Evolutionary conservation across 1,140 invertebrate genomes (phyloP).

Genomic region (Scylla paramamosain): DNA sequence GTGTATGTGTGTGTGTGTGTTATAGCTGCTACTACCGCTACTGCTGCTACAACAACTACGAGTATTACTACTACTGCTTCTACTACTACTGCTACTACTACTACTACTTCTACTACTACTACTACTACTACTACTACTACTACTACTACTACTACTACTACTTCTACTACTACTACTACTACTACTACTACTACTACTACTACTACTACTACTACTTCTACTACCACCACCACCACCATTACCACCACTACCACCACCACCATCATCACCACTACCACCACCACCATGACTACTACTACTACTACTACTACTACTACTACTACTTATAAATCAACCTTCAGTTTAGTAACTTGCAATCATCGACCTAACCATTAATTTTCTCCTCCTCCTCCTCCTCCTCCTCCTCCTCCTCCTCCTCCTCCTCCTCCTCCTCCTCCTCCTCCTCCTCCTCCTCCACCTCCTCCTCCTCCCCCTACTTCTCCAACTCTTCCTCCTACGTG

Average conservation of each 20-base stretch:
- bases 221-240: not conserved
- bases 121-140: not conserved
- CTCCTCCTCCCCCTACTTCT: too few relatives aligned
- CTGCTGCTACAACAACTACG: too few relatives aligned
- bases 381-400: too few relatives aligned
- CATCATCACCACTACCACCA: not conserved
- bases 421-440: not conserved
- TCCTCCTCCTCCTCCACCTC: not conserved
- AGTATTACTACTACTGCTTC: too few relatives aligned
- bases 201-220: not conserved
- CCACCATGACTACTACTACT: not conserved
- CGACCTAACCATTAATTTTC: too few relatives aligned
- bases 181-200: constrained; percentile 13
- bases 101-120: too few relatives aligned
- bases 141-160: not conserved
- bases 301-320: too few relatives aligned
- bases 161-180: not conserved
- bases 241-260: constrained; percentile 21
- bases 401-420: not conserved
- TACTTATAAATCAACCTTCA: too few relatives aligned
- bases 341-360: too few relatives aligned
- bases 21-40: not conserved
- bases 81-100: too few relatives aligned
- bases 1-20: too few relatives aligned
- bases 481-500: too few relatives aligned